A percentile compares a stretch with the other conserved stretches of the same genome.
Evolutionary conservation across 1,140 invertebrate species (phyloP).

Genomic region (Eubasilissa regina): DNA sequence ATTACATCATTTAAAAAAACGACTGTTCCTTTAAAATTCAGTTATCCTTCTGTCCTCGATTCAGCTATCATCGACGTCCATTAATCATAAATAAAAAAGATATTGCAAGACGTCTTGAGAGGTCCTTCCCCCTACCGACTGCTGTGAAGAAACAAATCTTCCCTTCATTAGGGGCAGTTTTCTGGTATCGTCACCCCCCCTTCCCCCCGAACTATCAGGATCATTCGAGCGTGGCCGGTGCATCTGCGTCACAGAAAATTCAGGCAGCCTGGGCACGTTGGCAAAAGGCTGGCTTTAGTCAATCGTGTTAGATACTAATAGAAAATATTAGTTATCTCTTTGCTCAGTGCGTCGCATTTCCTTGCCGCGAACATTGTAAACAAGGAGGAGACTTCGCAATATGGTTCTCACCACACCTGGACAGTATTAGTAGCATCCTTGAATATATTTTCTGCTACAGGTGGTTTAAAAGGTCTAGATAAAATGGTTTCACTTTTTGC

Average conservation of each 20-base stretch:
- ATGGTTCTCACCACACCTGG: neutral
- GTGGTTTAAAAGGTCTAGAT: neutral
- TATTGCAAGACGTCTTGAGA: too few species aligned
- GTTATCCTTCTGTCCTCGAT: too few species aligned
- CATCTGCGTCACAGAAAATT: neutral
- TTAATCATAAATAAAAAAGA: too few species aligned
- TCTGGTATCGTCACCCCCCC: neutral
- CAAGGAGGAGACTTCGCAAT: neutral
- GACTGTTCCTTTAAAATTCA: too few species aligned
- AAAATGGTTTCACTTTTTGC: too few species aligned
- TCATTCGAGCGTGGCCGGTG: constrained; percentile 2
- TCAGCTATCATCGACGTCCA: too few species aligned
- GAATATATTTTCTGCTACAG: neutral
- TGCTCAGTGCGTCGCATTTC: neutral
- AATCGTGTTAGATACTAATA: neutral
- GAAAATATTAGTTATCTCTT: neutral
- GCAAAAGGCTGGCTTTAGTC: neutral
- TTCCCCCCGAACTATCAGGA: neutral
- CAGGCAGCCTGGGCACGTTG: too few species aligned
- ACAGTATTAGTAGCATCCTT: neutral
- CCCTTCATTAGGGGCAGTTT: constrained; percentile 15
- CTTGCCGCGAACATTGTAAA: neutral
- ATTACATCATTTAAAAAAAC: too few species aligned
- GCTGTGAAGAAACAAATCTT: constrained; percentile 7
- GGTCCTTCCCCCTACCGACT: too few species aligned